A percentile compares a stretch with the other conserved stretches of the same genome.
Conservation (phyloP, 92 coral and sea anemone genomes). For the Pocillopora meandrina region DNA sequence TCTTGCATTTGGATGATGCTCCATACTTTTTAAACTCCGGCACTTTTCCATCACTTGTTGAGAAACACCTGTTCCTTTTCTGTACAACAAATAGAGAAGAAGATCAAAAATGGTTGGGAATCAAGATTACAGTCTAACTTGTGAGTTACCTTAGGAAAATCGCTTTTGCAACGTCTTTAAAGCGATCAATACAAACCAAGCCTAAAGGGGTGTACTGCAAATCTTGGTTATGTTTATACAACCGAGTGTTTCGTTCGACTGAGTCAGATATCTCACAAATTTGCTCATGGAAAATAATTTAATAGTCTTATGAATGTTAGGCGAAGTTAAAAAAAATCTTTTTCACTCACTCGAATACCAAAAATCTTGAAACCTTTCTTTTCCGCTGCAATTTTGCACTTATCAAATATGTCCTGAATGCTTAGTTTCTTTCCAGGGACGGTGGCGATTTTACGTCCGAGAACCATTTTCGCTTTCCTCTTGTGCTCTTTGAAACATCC, state of each 20-base stretch:
- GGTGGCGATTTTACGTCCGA: neutral
- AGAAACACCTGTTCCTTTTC: neutral
- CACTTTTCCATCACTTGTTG: neutral
- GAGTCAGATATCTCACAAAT: too few relatives aligned
- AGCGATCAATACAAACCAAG: too few relatives aligned
- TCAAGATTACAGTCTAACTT: too few relatives aligned
- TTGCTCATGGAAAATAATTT: too few relatives aligned
- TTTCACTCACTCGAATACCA: neutral
- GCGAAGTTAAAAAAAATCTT: neutral
- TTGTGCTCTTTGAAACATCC: neutral
- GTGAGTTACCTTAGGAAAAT: too few relatives aligned
- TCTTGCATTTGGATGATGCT: constrained; percentile 5
- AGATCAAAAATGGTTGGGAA: neutral
- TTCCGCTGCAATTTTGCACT: constrained; percentile 1
- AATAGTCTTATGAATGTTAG: neutral
- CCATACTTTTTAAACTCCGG: constrained; percentile 9
- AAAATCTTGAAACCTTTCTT: neutral
- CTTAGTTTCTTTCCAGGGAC: neutral
- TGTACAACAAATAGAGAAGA: neutral
- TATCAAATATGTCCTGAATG: neutral
- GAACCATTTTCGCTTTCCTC: neutral
- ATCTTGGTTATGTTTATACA: too few relatives aligned
- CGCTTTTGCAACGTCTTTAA: too few relatives aligned
- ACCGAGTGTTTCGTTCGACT: too few relatives aligned
- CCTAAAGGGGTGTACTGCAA: too few relatives aligned